Conservation (phyloP, 2,888 invertebrate genomes). For the Lumbricus terrestris region DNA sequence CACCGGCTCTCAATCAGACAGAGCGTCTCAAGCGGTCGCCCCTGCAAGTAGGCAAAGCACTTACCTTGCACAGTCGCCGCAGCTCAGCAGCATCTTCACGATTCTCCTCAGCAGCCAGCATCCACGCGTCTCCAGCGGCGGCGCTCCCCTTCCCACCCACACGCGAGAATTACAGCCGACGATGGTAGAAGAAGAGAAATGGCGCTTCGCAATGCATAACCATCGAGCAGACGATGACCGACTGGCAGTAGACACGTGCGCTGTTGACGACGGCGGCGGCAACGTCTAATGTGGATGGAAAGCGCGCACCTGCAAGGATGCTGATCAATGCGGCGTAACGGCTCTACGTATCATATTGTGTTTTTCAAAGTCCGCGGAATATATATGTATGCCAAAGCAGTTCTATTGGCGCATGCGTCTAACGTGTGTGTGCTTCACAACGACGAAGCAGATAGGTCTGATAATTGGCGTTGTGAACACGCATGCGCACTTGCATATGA, state of each 20-base stretch:
- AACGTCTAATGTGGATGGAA: neutral
- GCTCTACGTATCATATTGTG: neutral
- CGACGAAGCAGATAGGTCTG: no score
- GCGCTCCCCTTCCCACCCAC: neutral
- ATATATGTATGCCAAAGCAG: neutral
- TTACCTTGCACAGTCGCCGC: neutral
- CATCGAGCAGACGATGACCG: no score
- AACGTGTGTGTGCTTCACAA: neutral
- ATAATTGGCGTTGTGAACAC: neutral
- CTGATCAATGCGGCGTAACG: neutral
- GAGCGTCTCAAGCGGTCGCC: neutral
- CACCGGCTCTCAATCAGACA: neutral
- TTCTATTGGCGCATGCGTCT: neutral
- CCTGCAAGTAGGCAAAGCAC: neutral
- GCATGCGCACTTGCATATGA: neutral
- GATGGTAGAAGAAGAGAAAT: no score
- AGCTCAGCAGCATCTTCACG: neutral
- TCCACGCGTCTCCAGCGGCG: neutral
- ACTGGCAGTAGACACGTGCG: neutral
- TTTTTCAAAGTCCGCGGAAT: neutral
- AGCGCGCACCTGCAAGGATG: neutral
- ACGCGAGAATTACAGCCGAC: neutral
- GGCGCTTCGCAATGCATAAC: neutral
- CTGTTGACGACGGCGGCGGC: neutral
- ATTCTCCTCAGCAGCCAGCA: neutral